Base-by-base conservation (phyloP, 2,797 vertebrate species). In the Anguilla obscura region DNA sequence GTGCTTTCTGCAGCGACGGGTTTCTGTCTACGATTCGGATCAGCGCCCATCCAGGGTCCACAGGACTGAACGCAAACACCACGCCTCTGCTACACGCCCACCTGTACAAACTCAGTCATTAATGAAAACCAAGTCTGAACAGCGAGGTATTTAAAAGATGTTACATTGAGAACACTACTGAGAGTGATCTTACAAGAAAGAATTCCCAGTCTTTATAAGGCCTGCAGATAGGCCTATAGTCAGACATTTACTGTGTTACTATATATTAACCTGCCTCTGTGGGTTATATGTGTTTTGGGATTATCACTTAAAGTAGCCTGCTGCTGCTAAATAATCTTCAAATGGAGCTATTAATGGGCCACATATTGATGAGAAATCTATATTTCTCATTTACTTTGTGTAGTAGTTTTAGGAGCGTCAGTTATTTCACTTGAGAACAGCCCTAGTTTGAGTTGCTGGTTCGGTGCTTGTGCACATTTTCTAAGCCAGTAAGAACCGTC, bases 1-100 rank as follows among this genome's bases (percentile, higher is more conserved):
- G 14, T 50, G 79, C 80, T 52, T 50, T 58, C 50, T 79, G 69
- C 40, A 16, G 36, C 58, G 80, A 79, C 86, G 36, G 56, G 74
- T 30, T 33, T 33, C 18, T 60, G 74, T 60, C 86, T n/a, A 27
- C 1, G 45, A 82, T n/a, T 24, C 21, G 79, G 45, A 50, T 82
- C 45, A 48, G 45, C 24, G 33, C 74, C 18, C 16, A 24, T 45
- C 36, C 74, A 40, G 74, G 6, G 27, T 71, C 69, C 48, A 86
- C 27, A 50, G 48, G 69, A 86, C 56, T 6, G 50, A 56, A 12
- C 10, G 8, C 45, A 84, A 85, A 85, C 86, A 45, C 14, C 14
- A n/a, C 0, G 10, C 76, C 71, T 54, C 6, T 36, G 33, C 10
- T 40, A 56, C 52, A 52, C 52, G n/a, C 86, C 27, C 12, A 30